A percentile compares a stretch with the other conserved stretches of the same genome.
Conservation (phyloP, 2,888 invertebrate species). For the Hemicrepidius hirtus region DNA sequence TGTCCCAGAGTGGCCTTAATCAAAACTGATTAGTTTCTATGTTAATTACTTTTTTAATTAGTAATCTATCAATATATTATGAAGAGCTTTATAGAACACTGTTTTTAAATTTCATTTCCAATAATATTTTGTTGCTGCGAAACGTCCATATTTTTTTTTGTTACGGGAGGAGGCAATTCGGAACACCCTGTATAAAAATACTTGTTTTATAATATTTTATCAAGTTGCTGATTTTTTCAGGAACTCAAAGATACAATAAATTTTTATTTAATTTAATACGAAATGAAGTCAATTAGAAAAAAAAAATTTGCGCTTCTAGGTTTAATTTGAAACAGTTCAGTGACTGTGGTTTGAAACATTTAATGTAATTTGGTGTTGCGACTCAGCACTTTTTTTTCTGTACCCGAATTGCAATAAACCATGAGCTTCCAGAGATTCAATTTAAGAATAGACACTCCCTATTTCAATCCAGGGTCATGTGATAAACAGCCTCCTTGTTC, state of each 20-base stretch:
- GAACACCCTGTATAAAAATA: too few species aligned
- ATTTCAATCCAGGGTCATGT: slow-evolving; percentile 11
- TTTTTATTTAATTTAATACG: too few species aligned
- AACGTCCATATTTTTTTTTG: too few species aligned
- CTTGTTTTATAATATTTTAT: too few species aligned
- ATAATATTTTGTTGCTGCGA: too few species aligned
- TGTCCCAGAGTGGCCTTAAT: slow-evolving; percentile 37
- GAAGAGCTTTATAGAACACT: too few species aligned
- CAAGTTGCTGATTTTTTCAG: too few species aligned
- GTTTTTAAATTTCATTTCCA: too few species aligned
- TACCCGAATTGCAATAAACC: slow-evolving; percentile 20
- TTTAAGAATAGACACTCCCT: slow-evolving; percentile 24
- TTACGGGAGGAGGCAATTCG: too few species aligned
- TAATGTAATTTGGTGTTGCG: slow-evolving; percentile 22
- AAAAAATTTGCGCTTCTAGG: background rate
- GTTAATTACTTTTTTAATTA: slow-evolving; percentile 17
- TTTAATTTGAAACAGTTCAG: slow-evolving; percentile 17
- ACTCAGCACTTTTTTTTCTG: slow-evolving; percentile 24
- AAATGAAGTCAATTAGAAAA: too few species aligned
- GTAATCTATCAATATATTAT: background rate
- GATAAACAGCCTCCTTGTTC: slow-evolving; percentile 6
- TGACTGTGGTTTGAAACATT: slow-evolving; percentile 6
- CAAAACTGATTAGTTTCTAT: slow-evolving; percentile 24
- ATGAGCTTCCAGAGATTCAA: slow-evolving; percentile 16
- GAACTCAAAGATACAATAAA: too few species aligned